Evolutionary conservation across 1,140 invertebrate species (phyloP).

Genomic region (Brachionus koreanus): DNA sequence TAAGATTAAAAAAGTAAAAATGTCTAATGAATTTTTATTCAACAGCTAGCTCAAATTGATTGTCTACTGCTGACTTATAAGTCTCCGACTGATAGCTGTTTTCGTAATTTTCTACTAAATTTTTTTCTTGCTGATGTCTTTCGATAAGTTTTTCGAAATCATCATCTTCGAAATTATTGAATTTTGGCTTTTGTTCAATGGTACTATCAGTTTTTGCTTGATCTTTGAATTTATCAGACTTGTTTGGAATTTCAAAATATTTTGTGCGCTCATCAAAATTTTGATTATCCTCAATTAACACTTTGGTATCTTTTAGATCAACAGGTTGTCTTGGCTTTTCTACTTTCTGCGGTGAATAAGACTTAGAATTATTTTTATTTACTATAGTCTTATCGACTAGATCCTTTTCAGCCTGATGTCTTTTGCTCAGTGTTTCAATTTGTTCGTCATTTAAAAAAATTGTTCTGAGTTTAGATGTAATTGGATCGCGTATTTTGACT

Average conservation of each 20-base stretch:
- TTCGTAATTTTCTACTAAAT: constrained; percentile 5
- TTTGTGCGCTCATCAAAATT: not conserved
- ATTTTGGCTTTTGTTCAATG: not conserved
- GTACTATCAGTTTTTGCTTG: not conserved
- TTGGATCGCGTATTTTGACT: constrained; percentile 21
- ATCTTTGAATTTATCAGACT: not conserved
- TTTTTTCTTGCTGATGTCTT: constrained; percentile 9
- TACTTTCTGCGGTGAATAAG: not conserved
- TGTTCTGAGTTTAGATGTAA: constrained; percentile 28
- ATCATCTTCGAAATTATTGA: not conserved
- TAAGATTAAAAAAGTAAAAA: not conserved
- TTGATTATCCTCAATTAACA: not conserved
- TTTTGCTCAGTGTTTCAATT: constrained; percentile 23
- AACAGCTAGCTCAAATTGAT: not conserved
- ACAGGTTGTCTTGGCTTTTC: not conserved
- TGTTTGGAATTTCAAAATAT: not conserved
- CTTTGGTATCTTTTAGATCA: not conserved
- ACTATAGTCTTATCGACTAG: constrained; percentile 10
- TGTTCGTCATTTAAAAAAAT: constrained; percentile 41
- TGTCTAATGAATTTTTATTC: not conserved
- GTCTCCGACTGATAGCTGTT: not conserved
- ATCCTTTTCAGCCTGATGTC: constrained; percentile 27
- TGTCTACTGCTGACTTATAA: not conserved
- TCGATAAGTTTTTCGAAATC: not conserved
- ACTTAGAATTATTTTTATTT: not conserved